Base-by-base conservation (phyloP, 2,113 vertebrate genomes). In the Potamarius usumacintae region DNA sequence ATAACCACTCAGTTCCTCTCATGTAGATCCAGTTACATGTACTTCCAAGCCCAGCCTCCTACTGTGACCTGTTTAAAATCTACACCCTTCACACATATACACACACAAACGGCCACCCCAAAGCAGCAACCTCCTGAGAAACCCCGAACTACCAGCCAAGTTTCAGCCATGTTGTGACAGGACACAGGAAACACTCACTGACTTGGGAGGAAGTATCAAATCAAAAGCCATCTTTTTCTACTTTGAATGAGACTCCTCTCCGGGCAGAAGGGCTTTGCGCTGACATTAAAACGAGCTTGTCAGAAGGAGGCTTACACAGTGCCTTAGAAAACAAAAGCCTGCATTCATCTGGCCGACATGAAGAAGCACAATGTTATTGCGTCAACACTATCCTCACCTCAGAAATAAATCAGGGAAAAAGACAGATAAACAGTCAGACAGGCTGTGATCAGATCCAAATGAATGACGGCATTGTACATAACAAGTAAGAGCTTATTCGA, bases 131-230 rank as follows among this genome's bases (percentile, higher is more conserved):
- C 86, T 57, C 83, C 71, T 22, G 76, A 90, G 91, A 83, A 83
- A 89, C 84, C 82, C 67, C 15, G 17, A 87, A 85, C 79, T 82
- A 74, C 92, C 83, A 93, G 90, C 92, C 91, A 93, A 92, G 87
- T 92, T 91, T 90, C 90, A 90, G 88, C 93, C 92, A 92, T 93
- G 93, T 94, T 94, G 91, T 93, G 94, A 95, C 87, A 53, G 88
- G 88, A 86, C 87, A 91, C 89, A 93, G 95, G 95, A 95, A 95
- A 93, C 91, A 62, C 91, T 87, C 79, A 83, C 92, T 77, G 91
- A 89, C 91, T 48, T 34, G 92, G 92, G 93, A 95, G 95, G 94
- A 96, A 95, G 92, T 95, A 95, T 95, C 93, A 93, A 94, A 95
- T 95, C 90, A 93, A 94, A 92, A 67, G 57, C 74, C 88, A 88